A percentile compares a stretch with the other conserved stretches of the same genome.
These are phyloP conservation scores for Ennomos quercinarius DNA, from an alignment of 2,888 invertebrate species.

Conservation along the genomic window DNA sequence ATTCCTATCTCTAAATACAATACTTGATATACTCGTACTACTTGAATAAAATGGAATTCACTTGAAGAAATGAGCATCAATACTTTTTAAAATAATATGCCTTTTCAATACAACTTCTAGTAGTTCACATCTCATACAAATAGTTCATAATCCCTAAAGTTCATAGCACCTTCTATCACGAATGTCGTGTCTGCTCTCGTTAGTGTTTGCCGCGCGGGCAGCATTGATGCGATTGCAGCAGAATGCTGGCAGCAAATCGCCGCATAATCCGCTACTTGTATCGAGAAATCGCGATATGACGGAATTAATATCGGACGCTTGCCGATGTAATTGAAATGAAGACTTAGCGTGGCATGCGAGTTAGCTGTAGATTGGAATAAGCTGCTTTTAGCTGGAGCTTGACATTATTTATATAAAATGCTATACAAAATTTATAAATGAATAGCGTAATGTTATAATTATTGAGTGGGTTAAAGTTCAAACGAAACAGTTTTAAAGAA, in stretches of 20 bases:
- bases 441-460: too few species aligned
- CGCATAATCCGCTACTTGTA: slow-evolving; percentile 77
- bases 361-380: slow-evolving; percentile 49
- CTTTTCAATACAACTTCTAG: too few species aligned
- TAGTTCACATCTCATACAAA: too few species aligned
- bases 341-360: slow-evolving; percentile 64
- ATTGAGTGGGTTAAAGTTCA: too few species aligned
- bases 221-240: slow-evolving; percentile 69
- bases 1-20: too few species aligned
- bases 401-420: not conserved
- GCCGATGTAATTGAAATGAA: slow-evolving; percentile 73
- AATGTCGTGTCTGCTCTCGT: slow-evolving; percentile 35
- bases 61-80: too few species aligned
- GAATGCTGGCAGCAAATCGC: slow-evolving; percentile 72
- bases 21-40: too few species aligned
- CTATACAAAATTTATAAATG: too few species aligned
- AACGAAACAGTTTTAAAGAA: too few species aligned
- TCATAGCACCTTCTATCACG: not conserved
- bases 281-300: slow-evolving; percentile 73
- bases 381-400: slow-evolving; percentile 30
- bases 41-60: too few species aligned
- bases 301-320: slow-evolving; percentile 76
- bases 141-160: not conserved
- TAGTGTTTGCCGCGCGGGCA: slow-evolving; percentile 59
- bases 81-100: too few species aligned